Percentiles rank a stretch among this genome's conserved stretches.
These are phyloP conservation scores for Seira sanloemensis DNA, from an alignment of 2,888 invertebrate genomes.

Conservation along the genomic window DNA sequence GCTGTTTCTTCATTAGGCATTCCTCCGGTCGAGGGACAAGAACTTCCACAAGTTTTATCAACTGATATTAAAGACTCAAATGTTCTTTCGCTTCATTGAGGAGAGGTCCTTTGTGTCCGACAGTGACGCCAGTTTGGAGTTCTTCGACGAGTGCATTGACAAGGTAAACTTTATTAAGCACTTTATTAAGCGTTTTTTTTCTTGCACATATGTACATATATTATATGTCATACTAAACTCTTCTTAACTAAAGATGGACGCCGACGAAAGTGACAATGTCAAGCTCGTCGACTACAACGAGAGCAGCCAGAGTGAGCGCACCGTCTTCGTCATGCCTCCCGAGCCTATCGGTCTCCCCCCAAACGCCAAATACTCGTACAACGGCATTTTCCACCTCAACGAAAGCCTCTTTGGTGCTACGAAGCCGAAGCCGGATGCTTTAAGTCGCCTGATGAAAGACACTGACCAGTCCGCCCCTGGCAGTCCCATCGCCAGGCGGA, in stretches of 20 bases:
- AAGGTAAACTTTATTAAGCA: slow-evolving; percentile 77
- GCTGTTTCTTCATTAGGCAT: slow-evolving; percentile 78
- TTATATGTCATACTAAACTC: not conserved
- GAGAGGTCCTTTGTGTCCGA: slow-evolving; percentile 99
- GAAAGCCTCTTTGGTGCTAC: slow-evolving; percentile 68
- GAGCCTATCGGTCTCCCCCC: slow-evolving; percentile 80
- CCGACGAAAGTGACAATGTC: slow-evolving; percentile 78
- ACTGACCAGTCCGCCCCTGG: slow-evolving; percentile 79
- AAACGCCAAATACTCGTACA: slow-evolving; percentile 74
- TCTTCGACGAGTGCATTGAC: slow-evolving; percentile 98
- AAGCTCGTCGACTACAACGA: slow-evolving; percentile 87
- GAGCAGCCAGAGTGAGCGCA: slow-evolving; percentile 86
- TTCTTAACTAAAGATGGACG: slow-evolving; percentile 74
- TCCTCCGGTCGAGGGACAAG: slow-evolving; percentile 92
- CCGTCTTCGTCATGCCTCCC: slow-evolving; percentile 96
- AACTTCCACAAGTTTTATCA: slow-evolving; percentile 86
- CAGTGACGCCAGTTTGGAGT: slow-evolving; percentile 94
- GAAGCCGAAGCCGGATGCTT: slow-evolving; percentile 66
- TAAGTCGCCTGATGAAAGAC: slow-evolving; percentile 66
- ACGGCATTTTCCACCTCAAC: slow-evolving; percentile 71
- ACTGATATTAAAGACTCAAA: slow-evolving; percentile 93
- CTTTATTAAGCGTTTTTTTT: not conserved
- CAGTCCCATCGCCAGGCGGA: slow-evolving; percentile 93
- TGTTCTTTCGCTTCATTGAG: slow-evolving; percentile 98
- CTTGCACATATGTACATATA: slow-evolving; percentile 10